Evolutionary conservation across 1,140 invertebrate genomes (phyloP), one percentile per base, ranked within the genome.

Genomic region (Drosophila sechellia): DNA sequence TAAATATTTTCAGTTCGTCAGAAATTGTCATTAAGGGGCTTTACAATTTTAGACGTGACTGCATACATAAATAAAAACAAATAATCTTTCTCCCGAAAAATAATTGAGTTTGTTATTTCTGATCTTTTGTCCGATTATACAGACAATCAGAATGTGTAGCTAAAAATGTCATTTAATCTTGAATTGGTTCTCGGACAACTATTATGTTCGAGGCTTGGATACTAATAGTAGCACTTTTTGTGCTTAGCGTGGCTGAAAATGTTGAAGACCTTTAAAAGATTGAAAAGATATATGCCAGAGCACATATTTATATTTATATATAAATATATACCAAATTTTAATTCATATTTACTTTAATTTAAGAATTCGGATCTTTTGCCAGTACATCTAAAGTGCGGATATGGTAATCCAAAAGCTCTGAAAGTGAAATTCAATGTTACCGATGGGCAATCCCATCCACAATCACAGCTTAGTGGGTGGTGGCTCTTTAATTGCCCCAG

Each of bases 401-500:
- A 39, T 13, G 31, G 15, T 3, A 35, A 3, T 35, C 34, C 34
- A 8, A n/a, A 4, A 0, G 3, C 6, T 22, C 1, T 22, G 17
- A 15, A 53, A 10, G 13, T 22, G 1, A 4, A 10, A 20, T 2
- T 22, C 0, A 39, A 27, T 5, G 2, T 37, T 22, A 53, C 50
- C 10, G 34, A 20, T 5, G 34, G 6, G 8, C 50, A 39, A 53
- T 34, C 50, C n/a, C n/a, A n/a, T 37, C 3, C 13, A 22, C n/a
- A 22, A 37, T n/a, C 1, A n/a, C 0, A n/a, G 1, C 12, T 13
- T 53, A 8, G 3, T 53, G 10, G 12, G 50, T 4, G 50, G 12
- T n/a, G 34, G 50, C 5, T 53, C 50, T 20, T 17, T 53, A 37
- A 39, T 53, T 39, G 12, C 50, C 3, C 50, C 50, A n/a, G 12